Evolutionary conservation across 2,797 vertebrate species (phyloP), one percentile per base, ranked within the genome.

Genomic region (Etheostoma nigrum): DNA sequence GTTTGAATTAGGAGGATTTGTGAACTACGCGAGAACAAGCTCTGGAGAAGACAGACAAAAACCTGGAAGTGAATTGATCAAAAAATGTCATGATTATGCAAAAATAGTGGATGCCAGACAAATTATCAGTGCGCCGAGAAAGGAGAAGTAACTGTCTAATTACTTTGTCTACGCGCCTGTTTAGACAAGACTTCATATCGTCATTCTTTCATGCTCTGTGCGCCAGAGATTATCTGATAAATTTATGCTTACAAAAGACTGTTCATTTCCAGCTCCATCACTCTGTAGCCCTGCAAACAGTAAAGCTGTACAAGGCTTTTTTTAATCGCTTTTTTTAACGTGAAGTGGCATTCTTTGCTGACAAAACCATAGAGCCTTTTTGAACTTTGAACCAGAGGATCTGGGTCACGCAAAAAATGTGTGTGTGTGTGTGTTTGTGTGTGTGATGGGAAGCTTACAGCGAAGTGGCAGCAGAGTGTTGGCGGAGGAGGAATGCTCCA

Each of bases 401-500:
- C 45, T 21, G 60, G 49, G 72, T 78, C 52, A 62, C 44, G 52
- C 49, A 62, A 42, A 63, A 62, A 40, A 40, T 40, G 40, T 68
- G 66, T 68, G 67, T 53, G 44, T 70, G 58, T 79, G 66, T 70
- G 25, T 54, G 59, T 33, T 52, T 62, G 21, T 52, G 52, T 62
- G 33, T 78, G 30, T 0, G 54, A 77, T 63, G 71, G 54, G 33
- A 81, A 82, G 45, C 76, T 74, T 57, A 65, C 75, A 79, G 72
- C 19, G 5, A 62, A 82, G 67, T 74, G 72, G 72, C 83, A 78
- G 47, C 40, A 58, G 80, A 79, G 89, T 67, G 93, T 94, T 92
- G 92, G 92, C 73, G 91, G 71, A 21, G 64, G 49, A 86, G 79
- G 89, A 90, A 90, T 91, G 85, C 64, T 79, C 77, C 57, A 1